Percentiles rank a stretch among this genome's conserved stretches.
Evolutionary conservation across 2,797 vertebrate genomes (phyloP).

Genomic region (Chaetophractus vellerosus): DNA sequence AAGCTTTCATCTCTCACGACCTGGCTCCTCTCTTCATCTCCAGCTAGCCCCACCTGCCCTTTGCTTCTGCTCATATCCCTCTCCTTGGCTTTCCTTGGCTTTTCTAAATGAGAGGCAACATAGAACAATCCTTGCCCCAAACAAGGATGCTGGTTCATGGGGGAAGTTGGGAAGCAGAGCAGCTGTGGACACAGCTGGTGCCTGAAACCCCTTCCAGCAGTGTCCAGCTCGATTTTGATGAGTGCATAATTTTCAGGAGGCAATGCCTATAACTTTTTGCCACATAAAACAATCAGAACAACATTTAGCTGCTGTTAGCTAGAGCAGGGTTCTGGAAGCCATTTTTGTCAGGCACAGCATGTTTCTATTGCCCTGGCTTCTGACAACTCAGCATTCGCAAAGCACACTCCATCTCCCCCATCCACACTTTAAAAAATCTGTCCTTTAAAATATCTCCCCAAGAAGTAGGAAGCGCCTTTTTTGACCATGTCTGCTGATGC

Average conservation of each 20-base stretch:
- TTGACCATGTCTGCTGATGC: conserved; percentile 66
- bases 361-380: conserved; percentile 28
- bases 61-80: not conserved
- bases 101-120: not conserved
- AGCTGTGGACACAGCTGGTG: conserved; percentile 66
- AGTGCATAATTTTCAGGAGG: conserved; percentile 30
- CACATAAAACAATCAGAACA: not conserved
- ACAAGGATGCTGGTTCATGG: conserved; percentile 61
- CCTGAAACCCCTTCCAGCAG: conserved; percentile 50
- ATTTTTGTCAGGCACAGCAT: conserved; percentile 56
- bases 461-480: conserved; percentile 57
- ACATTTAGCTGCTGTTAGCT: not conserved
- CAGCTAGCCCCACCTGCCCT: not conserved
- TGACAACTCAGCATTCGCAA: not conserved
- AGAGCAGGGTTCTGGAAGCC: not conserved
- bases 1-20: not conserved
- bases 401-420: not conserved
- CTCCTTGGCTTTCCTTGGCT: not conserved
- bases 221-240: conserved; percentile 68
- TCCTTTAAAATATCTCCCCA: conserved; percentile 54
- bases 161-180: conserved; percentile 13
- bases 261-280: conserved; percentile 13
- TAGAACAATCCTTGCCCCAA: not conserved
- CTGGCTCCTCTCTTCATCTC: not conserved
- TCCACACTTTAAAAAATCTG: conserved; percentile 9